Evolutionary conservation across 1,140 invertebrate genomes (phyloP).

Genomic region (Drosophila novamexicana): DNA sequence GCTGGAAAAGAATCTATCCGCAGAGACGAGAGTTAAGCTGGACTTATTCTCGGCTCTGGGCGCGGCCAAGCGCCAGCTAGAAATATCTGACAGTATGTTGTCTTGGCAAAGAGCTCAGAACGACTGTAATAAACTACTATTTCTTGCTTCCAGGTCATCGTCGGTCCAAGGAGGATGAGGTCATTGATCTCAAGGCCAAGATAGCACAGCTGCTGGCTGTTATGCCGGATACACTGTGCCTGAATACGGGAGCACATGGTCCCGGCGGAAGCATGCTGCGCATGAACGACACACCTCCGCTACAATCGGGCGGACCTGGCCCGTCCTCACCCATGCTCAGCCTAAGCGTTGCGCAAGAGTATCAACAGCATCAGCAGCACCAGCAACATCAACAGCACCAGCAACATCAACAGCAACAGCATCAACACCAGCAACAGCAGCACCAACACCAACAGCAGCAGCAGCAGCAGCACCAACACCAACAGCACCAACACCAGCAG

Average conservation of each 20-base stretch:
- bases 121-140: background rate
- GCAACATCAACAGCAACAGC: constrained; percentile 62
- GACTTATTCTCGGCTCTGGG: constrained; percentile 98
- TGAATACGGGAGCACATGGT: constrained; percentile 70
- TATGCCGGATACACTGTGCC: constrained; percentile 91
- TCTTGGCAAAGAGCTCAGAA: background rate
- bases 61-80: constrained; percentile 96
- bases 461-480: constrained; percentile 56
- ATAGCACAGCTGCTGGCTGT: constrained; percentile 96
- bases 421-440: constrained; percentile 50
- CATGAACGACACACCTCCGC: constrained; percentile 82
- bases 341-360: constrained; percentile 69
- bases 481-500: constrained; percentile 57
- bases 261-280: constrained; percentile 82
- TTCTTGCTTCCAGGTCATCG: constrained; percentile 88
- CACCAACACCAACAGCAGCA: constrained; percentile 53
- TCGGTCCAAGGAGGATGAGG: constrained; percentile 94
- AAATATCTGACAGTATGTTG: constrained; percentile 94
- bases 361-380: constrained; percentile 72
- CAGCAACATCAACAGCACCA: constrained; percentile 63
- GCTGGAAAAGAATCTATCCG: constrained; percentile 96
- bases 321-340: constrained; percentile 80
- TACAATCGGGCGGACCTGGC: constrained; percentile 75
- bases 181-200: constrained; percentile 94
- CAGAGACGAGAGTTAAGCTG: constrained; percentile 97